Percentiles rank a stretch among this genome's conserved stretches.
These are phyloP conservation scores for Clarias pachynema DNA, from an alignment of 2,797 vertebrate species.

Conservation along the genomic window DNA sequence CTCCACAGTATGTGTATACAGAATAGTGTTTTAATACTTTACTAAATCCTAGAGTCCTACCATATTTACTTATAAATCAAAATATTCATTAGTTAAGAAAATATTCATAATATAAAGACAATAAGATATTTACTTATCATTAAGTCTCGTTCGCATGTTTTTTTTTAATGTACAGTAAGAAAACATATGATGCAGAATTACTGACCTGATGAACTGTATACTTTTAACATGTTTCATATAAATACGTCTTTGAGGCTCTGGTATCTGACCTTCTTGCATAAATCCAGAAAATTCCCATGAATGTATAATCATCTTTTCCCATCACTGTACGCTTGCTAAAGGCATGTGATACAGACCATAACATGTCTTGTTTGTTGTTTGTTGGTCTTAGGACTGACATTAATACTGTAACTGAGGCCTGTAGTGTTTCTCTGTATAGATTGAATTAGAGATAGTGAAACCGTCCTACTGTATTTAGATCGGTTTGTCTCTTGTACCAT, in stretches of 20 bases:
- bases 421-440: neutral
- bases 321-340: neutral
- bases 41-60: neutral
- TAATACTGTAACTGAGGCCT: slow-evolving; percentile 7
- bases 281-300: neutral
- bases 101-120: neutral
- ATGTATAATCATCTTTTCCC: neutral
- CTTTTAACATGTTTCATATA: neutral
- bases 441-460: neutral
- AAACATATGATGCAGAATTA: neutral
- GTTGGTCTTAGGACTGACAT: neutral
- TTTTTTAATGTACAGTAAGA: too few relatives aligned
- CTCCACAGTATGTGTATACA: neutral
- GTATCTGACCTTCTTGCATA: neutral
- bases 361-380: slow-evolving; percentile 11
- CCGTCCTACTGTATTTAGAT: neutral
- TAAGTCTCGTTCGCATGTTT: neutral
- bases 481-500: slow-evolving; percentile 61
- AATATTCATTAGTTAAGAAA: neutral
- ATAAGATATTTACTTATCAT: neutral
- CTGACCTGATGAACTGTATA: neutral
- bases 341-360: neutral
- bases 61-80: neutral
- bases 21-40: neutral
- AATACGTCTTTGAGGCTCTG: neutral